These are phyloP conservation scores for Globicephala melas DNA, from an alignment of 2,113 vertebrate genomes.

Conservation along the genomic window DNA sequence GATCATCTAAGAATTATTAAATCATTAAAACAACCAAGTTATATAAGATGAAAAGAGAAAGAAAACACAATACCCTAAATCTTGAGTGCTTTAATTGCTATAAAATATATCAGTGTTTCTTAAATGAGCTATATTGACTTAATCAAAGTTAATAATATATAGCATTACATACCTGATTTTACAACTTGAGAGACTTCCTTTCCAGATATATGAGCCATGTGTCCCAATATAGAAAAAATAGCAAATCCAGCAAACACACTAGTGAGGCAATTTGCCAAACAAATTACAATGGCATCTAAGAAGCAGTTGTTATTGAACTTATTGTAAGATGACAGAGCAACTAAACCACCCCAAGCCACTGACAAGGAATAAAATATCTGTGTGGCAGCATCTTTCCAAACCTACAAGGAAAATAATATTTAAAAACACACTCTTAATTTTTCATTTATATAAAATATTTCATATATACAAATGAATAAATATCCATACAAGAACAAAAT, in stretches of 20 bases:
- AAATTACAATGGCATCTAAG: conserved; percentile 90
- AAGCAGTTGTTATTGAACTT: conserved; percentile 96
- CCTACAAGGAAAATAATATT: conserved; percentile 80
- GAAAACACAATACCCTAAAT: not conserved
- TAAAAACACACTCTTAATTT: not conserved
- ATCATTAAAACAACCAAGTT: not conserved
- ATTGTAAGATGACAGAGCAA: conserved; percentile 94
- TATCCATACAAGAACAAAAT: not conserved
- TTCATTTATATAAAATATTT: conserved; percentile 25
- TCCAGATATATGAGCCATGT: conserved; percentile 91
- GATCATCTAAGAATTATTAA: not conserved
- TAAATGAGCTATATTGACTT: not conserved
- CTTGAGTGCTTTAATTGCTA: not conserved
- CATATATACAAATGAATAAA: not conserved
- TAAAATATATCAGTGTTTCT: not conserved
- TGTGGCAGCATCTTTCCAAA: conserved; percentile 97
- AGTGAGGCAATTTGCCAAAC: conserved; percentile 91
- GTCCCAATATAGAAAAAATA: conserved; percentile 96
- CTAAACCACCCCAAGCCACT: conserved; percentile 92
- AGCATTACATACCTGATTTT: conserved; percentile 87
- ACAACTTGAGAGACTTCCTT: conserved; percentile 91
- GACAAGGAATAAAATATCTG: conserved; percentile 97
- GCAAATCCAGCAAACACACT: conserved; percentile 96
- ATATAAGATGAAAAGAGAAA: not conserved
- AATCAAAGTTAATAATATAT: not conserved